These are phyloP conservation scores for Pectinophora gossypiella DNA, from an alignment of 1,140 invertebrate species.

Conservation along the genomic window DNA sequence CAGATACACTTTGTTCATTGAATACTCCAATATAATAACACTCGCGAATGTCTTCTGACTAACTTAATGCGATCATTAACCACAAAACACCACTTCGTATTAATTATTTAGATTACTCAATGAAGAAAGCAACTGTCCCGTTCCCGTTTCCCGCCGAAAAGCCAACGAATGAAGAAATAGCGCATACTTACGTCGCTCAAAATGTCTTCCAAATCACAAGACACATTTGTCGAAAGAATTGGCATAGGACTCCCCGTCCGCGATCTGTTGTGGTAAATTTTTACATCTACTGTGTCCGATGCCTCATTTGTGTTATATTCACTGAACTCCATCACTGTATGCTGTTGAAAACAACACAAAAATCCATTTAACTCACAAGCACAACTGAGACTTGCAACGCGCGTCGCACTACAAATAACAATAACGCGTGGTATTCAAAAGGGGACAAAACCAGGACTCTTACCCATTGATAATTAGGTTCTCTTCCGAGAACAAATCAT, in stretches of 20 bases:
- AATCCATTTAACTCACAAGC: conserved; percentile 35
- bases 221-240: conserved; percentile 51
- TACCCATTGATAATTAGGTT: conserved; percentile 68
- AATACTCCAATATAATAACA: too few species aligned
- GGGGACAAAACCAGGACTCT: conserved; percentile 18
- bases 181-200: conserved; percentile 65
- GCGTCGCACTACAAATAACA: conserved; percentile 24
- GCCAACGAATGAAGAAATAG: neutral
- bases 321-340: conserved; percentile 70
- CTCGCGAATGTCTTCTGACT: too few species aligned
- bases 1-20: too few species aligned
- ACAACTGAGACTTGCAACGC: conserved; percentile 26
- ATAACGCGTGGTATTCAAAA: conserved; percentile 9
- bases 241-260: conserved; percentile 52
- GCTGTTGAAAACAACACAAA: conserved; percentile 51
- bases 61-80: too few species aligned
- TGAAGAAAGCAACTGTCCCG: too few species aligned
- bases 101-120: too few species aligned
- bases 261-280: conserved; percentile 50
- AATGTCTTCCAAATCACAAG: conserved; percentile 67
- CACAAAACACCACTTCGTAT: too few species aligned
- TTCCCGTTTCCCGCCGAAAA: too few species aligned
- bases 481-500: conserved; percentile 69
- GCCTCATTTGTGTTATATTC: conserved; percentile 58
- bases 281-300: conserved; percentile 56